phyloP scores from a whole-genome alignment of 1,140 invertebrate genomes.

The Temnothorax nylanderi region DNA sequence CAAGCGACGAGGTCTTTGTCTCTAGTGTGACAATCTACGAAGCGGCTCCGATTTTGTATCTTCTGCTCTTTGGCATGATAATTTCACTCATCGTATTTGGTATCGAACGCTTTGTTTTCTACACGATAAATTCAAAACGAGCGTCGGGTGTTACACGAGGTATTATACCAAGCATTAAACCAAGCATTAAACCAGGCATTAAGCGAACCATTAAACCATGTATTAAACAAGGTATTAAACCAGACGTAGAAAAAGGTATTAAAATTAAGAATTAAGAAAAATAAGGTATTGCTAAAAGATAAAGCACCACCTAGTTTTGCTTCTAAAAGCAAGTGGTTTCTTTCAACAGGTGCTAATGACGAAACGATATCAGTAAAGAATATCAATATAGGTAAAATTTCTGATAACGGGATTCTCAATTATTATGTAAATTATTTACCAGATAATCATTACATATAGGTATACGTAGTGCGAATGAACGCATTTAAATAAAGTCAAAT shows the following conservation, averaged over 20 bases:
- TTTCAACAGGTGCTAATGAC: not conserved
- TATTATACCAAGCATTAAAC: not conserved
- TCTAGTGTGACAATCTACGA: constrained; percentile 68
- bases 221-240: not conserved
- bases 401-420: not conserved
- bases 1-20: constrained; percentile 26
- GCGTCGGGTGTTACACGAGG: not conserved
- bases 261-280: not conserved
- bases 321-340: not conserved
- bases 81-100: constrained; percentile 63
- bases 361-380: not conserved
- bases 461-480: not conserved
- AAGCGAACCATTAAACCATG: not conserved
- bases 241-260: not conserved
- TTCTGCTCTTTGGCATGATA: constrained; percentile 57
- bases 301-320: not conserved
- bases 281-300: not conserved
- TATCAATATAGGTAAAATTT: not conserved
- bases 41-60: constrained; percentile 56
- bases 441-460: not conserved
- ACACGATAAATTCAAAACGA: not conserved
- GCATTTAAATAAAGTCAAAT: constrained; percentile 37
- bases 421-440: constrained; percentile 26
- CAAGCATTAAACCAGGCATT: not conserved
- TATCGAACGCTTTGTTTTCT: constrained; percentile 57